Base-by-base conservation (phyloP, 1,140 invertebrate species). In the Acromyrmex echinatior region DNA sequence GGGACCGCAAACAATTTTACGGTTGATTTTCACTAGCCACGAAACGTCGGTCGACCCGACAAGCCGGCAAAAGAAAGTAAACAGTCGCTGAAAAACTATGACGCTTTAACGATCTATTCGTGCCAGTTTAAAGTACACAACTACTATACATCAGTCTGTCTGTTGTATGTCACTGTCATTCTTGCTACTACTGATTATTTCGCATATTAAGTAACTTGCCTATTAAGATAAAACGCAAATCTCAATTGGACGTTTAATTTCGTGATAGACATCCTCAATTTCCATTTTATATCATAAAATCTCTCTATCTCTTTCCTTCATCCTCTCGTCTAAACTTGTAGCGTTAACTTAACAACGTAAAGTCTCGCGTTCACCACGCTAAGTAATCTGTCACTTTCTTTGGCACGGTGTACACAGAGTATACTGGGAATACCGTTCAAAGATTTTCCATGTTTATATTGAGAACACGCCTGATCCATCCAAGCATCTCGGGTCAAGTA, bases 1-100 rank as follows among this genome's bases (percentile, higher is more conserved):
- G 53, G 78, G 62, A 78, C 81, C 63, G 63, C 74, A 73, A 80
- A 85, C 45, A 80, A 87, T 80, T 85, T 90, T 66, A 76, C 70
- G 74, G 74, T 90, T 87, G 76, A 90, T 90, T 90, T 88, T 90
- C 70, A 80, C 86, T 85, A 31, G 66, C 45, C 31, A 65, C 82
- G 28, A 82, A 82, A 77, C 39, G 65, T 45, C 76, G 63, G 25
- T 87, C 76, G 63, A 87, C 51, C 63, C 2, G 78, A 35, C 56
- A 12, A 7, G 14, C 1, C 39, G 10, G 49, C 66, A 6, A 60
- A 87, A 63, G 62, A 90, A 89, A 74, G 78, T 89, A 89, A 90
- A 89, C 58, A 74, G 45, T 49, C 12, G n/a, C 18, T 25, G 80
- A 86, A 74, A 74, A 79, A 31, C 86, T 10, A 49, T 16, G 16